Evolutionary conservation across 2,888 invertebrate genomes (phyloP).

Genomic region (Andrena marginata): DNA sequence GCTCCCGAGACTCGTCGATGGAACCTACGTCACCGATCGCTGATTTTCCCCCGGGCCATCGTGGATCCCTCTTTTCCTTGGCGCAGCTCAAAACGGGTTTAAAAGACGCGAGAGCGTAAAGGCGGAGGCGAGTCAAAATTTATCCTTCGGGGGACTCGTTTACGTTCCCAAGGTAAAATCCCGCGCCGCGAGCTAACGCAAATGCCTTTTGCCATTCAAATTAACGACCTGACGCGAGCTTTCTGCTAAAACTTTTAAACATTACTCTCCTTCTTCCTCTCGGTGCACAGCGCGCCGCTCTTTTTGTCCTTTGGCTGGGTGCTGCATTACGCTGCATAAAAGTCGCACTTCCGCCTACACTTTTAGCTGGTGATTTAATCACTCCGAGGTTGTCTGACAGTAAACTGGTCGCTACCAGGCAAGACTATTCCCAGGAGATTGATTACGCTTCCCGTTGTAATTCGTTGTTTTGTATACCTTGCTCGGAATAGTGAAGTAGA

Average conservation of each 20-base stretch:
- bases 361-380: slow-evolving; percentile 1
- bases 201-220: slow-evolving; percentile 18
- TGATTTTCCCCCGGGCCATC: neutral
- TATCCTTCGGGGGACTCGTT: slow-evolving; percentile 7
- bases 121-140: neutral
- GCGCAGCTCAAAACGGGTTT: too few species aligned
- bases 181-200: neutral
- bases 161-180: slow-evolving; percentile 1
- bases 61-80: neutral
- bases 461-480: neutral
- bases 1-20: neutral
- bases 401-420: neutral
- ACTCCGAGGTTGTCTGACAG: neutral
- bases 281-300: neutral
- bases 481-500: neutral
- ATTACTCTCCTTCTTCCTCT: slow-evolving; percentile 3
- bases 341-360: neutral
- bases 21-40: neutral
- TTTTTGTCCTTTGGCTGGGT: neutral
- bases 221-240: slow-evolving; percentile 16
- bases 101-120: neutral
- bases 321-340: slow-evolving; percentile 1
- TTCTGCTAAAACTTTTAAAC: slow-evolving; percentile 21
- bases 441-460: neutral
- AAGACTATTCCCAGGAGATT: too few species aligned